Evolutionary conservation across 2,113 vertebrate species (phyloP).

Genomic region (Psittacara wagleri): DNA sequence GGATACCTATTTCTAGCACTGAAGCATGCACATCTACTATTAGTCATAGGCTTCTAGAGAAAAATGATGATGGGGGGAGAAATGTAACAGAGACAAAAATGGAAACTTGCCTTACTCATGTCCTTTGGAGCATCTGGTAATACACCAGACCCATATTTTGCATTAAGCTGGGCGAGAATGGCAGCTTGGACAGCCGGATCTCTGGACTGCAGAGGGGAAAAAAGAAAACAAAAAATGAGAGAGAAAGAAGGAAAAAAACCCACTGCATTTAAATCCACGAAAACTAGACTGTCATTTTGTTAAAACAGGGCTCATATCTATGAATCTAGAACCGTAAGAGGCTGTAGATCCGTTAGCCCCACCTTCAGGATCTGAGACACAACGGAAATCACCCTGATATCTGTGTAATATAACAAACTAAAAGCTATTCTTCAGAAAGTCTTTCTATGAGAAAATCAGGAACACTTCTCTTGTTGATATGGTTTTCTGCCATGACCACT

Average conservation of each 20-base stretch:
- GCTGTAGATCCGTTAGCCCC: neutral
- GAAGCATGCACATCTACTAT: neutral
- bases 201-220: constrained; percentile 82
- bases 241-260: neutral
- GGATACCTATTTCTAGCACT: neutral
- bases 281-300: neutral
- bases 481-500: neutral
- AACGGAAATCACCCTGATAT: neutral
- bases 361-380: neutral
- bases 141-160: constrained; percentile 94
- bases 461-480: neutral
- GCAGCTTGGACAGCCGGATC: constrained; percentile 98
- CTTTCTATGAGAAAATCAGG: neutral
- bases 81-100: neutral
- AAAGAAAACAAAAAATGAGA: neutral
- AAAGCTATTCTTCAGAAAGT: neutral
- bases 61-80: neutral
- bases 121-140: constrained; percentile 80
- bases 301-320: neutral
- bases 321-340: neutral
- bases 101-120: constrained; percentile 81
- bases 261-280: neutral
- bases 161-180: constrained; percentile 95
- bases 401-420: neutral
- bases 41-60: neutral